A percentile compares a stretch with the other conserved stretches of the same genome.
Conservation (phyloP, 2,797 vertebrate species). For the Furcifer pardalis region DNA sequence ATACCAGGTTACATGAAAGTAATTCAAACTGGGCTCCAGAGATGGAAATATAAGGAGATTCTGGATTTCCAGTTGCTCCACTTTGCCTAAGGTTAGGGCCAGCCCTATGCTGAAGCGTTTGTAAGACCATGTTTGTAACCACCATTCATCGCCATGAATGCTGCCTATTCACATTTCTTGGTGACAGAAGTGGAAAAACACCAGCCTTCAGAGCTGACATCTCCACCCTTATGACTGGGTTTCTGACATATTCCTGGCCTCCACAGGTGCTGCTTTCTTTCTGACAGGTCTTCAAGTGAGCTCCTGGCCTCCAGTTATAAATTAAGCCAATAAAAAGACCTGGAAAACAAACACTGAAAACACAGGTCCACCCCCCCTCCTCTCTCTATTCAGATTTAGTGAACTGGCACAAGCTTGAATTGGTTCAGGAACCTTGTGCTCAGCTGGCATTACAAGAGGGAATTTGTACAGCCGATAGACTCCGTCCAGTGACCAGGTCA, state of each 20-base stretch:
- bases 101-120: background rate
- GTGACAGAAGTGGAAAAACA: background rate
- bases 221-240: background rate
- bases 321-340: slow-evolving; percentile 80
- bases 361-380: slow-evolving; percentile 71
- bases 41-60: no score
- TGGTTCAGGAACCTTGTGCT: slow-evolving; percentile 68
- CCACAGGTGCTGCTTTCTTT: slow-evolving; percentile 80
- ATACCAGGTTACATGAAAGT: no score
- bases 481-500: slow-evolving; percentile 77
- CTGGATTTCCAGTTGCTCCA: background rate
- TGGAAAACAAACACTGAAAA: slow-evolving; percentile 84
- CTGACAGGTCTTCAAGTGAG: slow-evolving; percentile 81
- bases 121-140: no score
- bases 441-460: slow-evolving; percentile 72
- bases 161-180: background rate
- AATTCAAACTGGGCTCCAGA: no score
- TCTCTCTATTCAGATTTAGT: slow-evolving; percentile 82
- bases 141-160: background rate
- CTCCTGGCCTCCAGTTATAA: slow-evolving; percentile 82
- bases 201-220: accelerated
- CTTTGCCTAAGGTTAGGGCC: background rate
- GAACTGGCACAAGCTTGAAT: slow-evolving; percentile 74
- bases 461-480: slow-evolving; percentile 65
- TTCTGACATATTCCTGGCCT: slow-evolving; percentile 38